Conservation (phyloP, 2,888 invertebrate species). For the Tuta absoluta region DNA sequence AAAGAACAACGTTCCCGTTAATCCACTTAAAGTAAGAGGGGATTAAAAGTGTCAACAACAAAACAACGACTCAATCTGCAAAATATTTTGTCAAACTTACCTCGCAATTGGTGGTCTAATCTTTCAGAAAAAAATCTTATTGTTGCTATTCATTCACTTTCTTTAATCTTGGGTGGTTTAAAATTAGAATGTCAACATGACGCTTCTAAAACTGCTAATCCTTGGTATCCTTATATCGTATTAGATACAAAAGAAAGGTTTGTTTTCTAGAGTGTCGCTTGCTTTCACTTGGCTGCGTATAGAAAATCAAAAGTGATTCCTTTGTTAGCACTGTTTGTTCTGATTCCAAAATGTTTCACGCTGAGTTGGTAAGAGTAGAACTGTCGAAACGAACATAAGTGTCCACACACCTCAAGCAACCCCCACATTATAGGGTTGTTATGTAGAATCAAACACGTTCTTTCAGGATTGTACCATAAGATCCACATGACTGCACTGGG, state of each 20-base stretch:
- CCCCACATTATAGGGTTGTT: too few relatives aligned
- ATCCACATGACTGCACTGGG: neutral
- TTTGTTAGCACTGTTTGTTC: conserved; percentile 13
- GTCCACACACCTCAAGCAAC: neutral
- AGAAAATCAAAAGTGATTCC: conserved; percentile 26
- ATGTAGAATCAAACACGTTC: too few relatives aligned
- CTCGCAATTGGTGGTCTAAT: conserved; percentile 74
- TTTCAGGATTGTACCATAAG: too few relatives aligned
- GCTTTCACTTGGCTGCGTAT: conserved; percentile 37
- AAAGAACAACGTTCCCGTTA: conserved; percentile 36
- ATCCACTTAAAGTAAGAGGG: conserved; percentile 54
- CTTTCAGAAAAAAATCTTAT: conserved; percentile 37
- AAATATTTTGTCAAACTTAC: conserved; percentile 76
- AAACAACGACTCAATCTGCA: conserved; percentile 48
- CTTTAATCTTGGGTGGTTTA: conserved; percentile 50
- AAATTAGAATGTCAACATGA: conserved; percentile 73
- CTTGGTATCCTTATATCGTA: conserved; percentile 45
- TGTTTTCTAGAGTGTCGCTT: conserved; percentile 52
- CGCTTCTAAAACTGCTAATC: conserved; percentile 53
- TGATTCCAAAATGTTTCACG: conserved; percentile 1
- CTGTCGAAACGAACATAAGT: conserved; percentile 1
- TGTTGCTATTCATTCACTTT: conserved; percentile 54
- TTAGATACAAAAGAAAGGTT: conserved; percentile 41
- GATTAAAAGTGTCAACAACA: conserved; percentile 46
- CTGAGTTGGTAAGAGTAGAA: neutral